Evolutionary conservation across 2,797 vertebrate species (phyloP).

Genomic region (Pagetopsis macropterus): DNA sequence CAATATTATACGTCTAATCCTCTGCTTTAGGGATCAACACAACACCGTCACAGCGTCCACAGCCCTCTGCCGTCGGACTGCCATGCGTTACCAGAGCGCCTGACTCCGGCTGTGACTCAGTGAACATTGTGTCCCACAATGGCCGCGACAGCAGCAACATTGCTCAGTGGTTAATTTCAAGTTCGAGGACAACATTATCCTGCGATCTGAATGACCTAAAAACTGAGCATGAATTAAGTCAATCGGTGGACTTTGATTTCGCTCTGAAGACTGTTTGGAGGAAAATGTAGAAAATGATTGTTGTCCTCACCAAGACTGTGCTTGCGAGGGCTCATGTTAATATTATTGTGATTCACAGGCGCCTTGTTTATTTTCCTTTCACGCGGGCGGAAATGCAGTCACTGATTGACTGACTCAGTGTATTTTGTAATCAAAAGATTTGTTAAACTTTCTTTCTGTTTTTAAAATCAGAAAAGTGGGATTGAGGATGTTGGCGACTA

Average conservation of each 20-base stretch:
- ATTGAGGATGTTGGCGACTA: conserved; percentile 29
- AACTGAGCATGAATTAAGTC: conserved; percentile 58
- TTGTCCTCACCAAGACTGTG: conserved; percentile 41
- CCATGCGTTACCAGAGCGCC: conserved; percentile 62
- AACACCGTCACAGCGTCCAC: conserved; percentile 52
- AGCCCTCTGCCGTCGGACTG: conserved; percentile 53
- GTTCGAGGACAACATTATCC: conserved; percentile 79
- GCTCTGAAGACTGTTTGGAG: conserved; percentile 31
- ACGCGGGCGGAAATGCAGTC: conserved; percentile 48
- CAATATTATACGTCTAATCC: conserved; percentile 98
- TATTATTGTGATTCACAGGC: conserved; percentile 55
- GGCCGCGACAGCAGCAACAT: conserved; percentile 54
- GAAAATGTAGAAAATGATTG: conserved; percentile 22
- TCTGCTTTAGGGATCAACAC: conserved; percentile 84
- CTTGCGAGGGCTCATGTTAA: conserved; percentile 50
- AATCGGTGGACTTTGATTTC: conserved; percentile 42
- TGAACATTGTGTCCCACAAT: conserved; percentile 64
- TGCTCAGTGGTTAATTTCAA: conserved; percentile 82
- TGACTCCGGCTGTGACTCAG: conserved; percentile 50
- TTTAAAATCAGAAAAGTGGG: conserved; percentile 51
- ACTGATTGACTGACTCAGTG: conserved; percentile 54
- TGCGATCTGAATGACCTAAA: conserved; percentile 45
- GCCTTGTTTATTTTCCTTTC: conserved; percentile 54
- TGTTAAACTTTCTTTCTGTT: conserved; percentile 54
- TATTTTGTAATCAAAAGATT: conserved; percentile 78